A percentile compares a stretch with the other conserved stretches of the same genome.
phyloP scores from a whole-genome alignment of 2,888 invertebrate genomes.

The Mesochorus sp. region DNA sequence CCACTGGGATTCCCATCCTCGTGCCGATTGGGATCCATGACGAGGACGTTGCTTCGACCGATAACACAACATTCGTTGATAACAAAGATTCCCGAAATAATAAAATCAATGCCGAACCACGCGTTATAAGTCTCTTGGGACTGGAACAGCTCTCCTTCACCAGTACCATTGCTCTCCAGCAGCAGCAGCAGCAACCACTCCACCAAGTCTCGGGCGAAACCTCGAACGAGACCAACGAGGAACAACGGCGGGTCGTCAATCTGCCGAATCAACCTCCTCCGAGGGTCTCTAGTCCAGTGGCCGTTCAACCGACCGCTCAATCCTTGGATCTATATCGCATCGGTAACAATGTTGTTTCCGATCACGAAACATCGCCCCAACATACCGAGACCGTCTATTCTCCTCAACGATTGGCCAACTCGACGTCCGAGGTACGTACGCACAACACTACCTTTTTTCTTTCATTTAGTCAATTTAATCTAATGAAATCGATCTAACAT shows the following conservation, averaged over 20 bases:
- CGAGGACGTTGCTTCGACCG: neutral
- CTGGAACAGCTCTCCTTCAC: slow-evolving; percentile 60
- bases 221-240: slow-evolving; percentile 65
- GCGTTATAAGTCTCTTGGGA: slow-evolving; percentile 56
- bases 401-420: slow-evolving; percentile 33
- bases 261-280: slow-evolving; percentile 74
- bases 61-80: neutral
- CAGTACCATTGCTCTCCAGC: slow-evolving; percentile 58
- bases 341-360: slow-evolving; percentile 2
- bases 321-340: slow-evolving; percentile 69
- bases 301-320: slow-evolving; percentile 73
- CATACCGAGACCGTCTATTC: neutral
- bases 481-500: too few relatives aligned
- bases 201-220: neutral
- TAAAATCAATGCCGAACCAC: slow-evolving; percentile 25
- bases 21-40: slow-evolving; percentile 46
- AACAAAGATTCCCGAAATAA: neutral
- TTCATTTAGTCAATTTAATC: too few relatives aligned
- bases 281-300: slow-evolving; percentile 76
- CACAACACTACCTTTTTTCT: neutral
- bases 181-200: slow-evolving; percentile 37
- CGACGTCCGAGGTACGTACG: slow-evolving; percentile 41
- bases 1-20: slow-evolving; percentile 57
- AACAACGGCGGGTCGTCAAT: slow-evolving; percentile 75
- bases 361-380: slow-evolving; percentile 4